Evolutionary conservation across 2,797 vertebrate genomes (phyloP).

Genomic region (Sebastiscus tertius): DNA sequence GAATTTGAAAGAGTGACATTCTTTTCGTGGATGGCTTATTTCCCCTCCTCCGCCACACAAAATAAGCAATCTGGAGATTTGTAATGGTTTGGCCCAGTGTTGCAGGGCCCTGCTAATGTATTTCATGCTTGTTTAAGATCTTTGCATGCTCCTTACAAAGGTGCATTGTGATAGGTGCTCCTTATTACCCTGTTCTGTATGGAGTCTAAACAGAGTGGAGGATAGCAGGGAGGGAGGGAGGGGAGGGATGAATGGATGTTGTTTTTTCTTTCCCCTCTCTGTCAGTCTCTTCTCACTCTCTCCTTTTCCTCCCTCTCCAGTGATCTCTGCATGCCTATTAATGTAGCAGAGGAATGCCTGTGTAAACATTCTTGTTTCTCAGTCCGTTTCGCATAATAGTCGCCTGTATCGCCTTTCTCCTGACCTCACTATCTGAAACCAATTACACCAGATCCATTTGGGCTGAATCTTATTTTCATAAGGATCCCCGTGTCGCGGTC

Average conservation of each 20-base stretch:
- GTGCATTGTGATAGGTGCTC: conserved; percentile 77
- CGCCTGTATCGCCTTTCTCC: conserved; percentile 95
- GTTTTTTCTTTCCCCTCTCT: conserved; percentile 47
- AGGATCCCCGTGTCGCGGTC: conserved; percentile 91
- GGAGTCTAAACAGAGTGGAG: conserved; percentile 71
- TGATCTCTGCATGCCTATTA: conserved; percentile 87
- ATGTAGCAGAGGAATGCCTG: conserved; percentile 92
- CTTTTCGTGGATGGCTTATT: conserved; percentile 60
- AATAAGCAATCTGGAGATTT: conserved; percentile 78
- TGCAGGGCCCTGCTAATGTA: conserved; percentile 73
- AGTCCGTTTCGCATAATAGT: conserved; percentile 91
- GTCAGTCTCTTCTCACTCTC: conserved; percentile 62
- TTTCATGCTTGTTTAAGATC: conserved; percentile 84
- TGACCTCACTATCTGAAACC: conserved; percentile 99
- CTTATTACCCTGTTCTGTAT: conserved; percentile 75
- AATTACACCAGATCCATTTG: conserved; percentile 99
- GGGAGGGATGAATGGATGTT: conserved; percentile 54
- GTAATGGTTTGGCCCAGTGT: conserved; percentile 74
- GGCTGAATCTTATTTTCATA: conserved; percentile 99
- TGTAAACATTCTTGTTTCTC: conserved; percentile 98
- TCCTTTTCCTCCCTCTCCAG: conserved; percentile 55
- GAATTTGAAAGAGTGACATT: conserved; percentile 71
- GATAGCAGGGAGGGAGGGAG: conserved; percentile 27
- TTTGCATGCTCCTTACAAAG: conserved; percentile 79
- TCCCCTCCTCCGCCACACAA: conserved; percentile 31